Evolutionary conservation across 2,888 invertebrate species (phyloP), one percentile per base, ranked within the genome.

Genomic region (Scelioninae gen. 2): DNA sequence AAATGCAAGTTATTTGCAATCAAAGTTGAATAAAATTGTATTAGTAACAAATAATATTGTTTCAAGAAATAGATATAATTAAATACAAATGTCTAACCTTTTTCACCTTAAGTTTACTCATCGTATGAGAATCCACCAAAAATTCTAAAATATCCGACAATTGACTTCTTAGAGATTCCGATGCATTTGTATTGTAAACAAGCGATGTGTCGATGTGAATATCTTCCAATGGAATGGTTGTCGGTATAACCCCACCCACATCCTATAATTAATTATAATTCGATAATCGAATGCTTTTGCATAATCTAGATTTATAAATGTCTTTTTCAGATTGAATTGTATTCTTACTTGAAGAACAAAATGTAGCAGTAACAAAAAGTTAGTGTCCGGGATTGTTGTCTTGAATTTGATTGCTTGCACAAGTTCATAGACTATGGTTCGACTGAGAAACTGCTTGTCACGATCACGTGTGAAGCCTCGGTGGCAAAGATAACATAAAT

Each of bases 371-470:
- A 96, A 91, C 37, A 99, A 89, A 70, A 98, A 91, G 88, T 98
- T 99, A 46, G 94, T 93, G 86, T 98, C 98, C 0, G 98, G 97
- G 77, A 98, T 92, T 31, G 93, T 93, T 9, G 93, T 93, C 88
- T 98, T 98, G 85, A 98, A 97, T 85, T 97, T 94, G 71, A 99
- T 89, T 0, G 97, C 97, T 86, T 97, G 97, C 46, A 98, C 93
- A 78, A 99, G 89, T 87, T 99, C 98, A 84, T 93, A 95, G 41
- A 98, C 95, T 58, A 97, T 91, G 81, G 96, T 95, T 55, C 98
- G 90, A 55, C 97, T 95, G 46, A 98, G 89, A 75, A 95, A 91
- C 84, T 96, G 89, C 88, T 97, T 97, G 87, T 99, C 99, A 16
- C 98, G 89, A 86, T 99, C 99, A 90, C 93, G 84, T 5, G 90